phyloP scores from a whole-genome alignment of 2,113 vertebrate species.

The Colaptes auratus region DNA sequence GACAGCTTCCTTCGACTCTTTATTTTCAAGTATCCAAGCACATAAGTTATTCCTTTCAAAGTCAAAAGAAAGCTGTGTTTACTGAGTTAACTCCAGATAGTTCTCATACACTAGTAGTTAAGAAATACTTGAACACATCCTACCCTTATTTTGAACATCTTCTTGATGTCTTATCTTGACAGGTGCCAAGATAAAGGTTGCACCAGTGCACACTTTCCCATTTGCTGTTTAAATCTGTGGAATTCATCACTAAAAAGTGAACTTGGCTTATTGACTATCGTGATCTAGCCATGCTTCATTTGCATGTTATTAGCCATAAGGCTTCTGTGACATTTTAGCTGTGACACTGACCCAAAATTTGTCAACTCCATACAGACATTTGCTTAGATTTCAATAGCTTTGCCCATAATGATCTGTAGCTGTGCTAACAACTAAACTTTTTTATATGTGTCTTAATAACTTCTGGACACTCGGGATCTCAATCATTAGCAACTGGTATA shows the following conservation, averaged over 20 bases:
- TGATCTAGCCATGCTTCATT: not conserved
- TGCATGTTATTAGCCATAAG: not conserved
- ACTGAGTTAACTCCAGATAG: slow-evolving; percentile 50
- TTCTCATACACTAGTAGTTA: not conserved
- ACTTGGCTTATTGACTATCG: not conserved
- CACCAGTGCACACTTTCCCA: not conserved
- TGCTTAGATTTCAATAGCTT: not conserved
- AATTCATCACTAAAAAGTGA: not conserved
- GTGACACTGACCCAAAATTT: not conserved
- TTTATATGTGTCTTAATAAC: not conserved
- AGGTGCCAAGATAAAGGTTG: not conserved
- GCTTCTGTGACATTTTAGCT: not conserved
- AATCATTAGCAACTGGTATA: not conserved
- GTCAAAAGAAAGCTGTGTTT: slow-evolving; percentile 34
- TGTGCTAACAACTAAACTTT: not conserved
- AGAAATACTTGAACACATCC: not conserved
- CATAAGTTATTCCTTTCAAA: slow-evolving; percentile 44
- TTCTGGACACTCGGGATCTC: not conserved
- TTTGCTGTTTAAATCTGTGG: not conserved
- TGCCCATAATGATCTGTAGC: not conserved
- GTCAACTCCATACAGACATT: not conserved
- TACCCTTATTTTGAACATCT: not conserved
- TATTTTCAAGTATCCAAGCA: slow-evolving; percentile 29
- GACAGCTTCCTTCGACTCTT: slow-evolving; percentile 43
- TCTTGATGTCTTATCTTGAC: not conserved